A percentile compares a stretch with the other conserved stretches of the same genome.
Conservation (phyloP, 2,797 vertebrate species). For the Clamator glandarius region DNA sequence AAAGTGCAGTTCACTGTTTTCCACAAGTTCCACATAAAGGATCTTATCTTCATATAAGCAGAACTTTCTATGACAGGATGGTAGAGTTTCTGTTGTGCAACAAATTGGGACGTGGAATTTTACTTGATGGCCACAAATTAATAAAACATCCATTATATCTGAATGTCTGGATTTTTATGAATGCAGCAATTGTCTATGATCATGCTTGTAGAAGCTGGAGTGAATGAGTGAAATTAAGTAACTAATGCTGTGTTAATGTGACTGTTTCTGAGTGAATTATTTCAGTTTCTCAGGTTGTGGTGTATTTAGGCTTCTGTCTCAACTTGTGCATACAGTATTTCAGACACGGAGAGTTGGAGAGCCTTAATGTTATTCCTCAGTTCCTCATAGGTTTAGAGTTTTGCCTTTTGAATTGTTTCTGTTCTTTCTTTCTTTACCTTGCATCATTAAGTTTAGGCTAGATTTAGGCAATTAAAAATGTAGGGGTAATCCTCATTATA, state of each 20-base stretch:
- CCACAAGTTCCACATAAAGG: neutral
- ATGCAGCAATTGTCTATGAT: neutral
- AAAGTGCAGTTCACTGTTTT: neutral
- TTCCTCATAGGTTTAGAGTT: constrained; percentile 41
- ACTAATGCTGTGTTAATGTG: neutral
- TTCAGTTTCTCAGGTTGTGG: constrained; percentile 13
- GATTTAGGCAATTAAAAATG: neutral
- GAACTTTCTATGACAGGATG: neutral
- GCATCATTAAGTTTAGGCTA: constrained; percentile 1
- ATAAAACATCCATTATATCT: neutral
- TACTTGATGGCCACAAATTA: neutral
- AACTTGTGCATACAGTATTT: neutral
- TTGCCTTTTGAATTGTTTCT: constrained; percentile 30
- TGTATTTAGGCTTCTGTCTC: neutral
- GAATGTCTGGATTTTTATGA: neutral
- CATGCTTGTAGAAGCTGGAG: neutral
- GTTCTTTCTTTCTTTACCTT: neutral
- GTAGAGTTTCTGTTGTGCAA: neutral
- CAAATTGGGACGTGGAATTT: neutral
- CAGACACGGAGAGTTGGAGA: neutral
- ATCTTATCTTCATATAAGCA: neutral
- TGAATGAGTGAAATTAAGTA: neutral
- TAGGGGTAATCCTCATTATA: neutral
- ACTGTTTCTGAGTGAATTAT: neutral
- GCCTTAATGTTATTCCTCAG: neutral